Conservation (phyloP, 2,797 vertebrate genomes). For the Gorsachius magnificus region DNA sequence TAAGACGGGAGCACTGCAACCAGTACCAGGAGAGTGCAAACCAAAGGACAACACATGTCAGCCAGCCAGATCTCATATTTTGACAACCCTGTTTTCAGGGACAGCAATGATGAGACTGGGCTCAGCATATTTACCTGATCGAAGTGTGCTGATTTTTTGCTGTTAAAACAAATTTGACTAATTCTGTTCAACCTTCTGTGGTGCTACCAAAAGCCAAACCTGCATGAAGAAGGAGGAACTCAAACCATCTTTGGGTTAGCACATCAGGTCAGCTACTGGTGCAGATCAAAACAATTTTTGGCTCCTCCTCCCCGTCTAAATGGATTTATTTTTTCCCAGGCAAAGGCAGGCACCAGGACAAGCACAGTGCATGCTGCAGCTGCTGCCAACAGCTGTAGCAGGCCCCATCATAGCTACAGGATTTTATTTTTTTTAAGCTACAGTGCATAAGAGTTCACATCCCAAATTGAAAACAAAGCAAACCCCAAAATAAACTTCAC, state of each 20-base stretch:
- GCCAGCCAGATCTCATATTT: neutral
- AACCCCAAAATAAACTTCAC: slow-evolving; percentile 33
- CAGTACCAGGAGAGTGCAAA: neutral
- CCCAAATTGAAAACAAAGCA: slow-evolving; percentile 19
- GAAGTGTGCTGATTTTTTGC: rapidly evolving
- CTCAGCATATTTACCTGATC: rapidly evolving
- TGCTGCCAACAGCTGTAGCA: slow-evolving; percentile 24
- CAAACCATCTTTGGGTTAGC: neutral
- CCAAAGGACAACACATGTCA: rapidly evolving
- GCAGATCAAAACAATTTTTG: neutral
- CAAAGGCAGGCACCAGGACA: neutral
- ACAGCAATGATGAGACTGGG: rapidly evolving
- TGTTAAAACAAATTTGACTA: neutral
- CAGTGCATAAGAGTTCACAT: neutral
- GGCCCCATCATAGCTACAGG: neutral
- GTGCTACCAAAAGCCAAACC: neutral
- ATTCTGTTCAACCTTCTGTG: rapidly evolving
- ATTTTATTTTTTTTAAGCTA: neutral
- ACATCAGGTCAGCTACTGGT: neutral
- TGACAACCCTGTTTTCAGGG: too few relatives aligned
- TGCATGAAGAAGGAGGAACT: rapidly evolving
- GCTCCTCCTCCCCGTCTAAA: neutral
- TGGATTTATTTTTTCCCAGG: neutral
- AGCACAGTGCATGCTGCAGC: neutral
- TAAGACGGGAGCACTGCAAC: rapidly evolving